phyloP scores from a whole-genome alignment of 2,888 invertebrate genomes.

The Leptura quadrifasciata region DNA sequence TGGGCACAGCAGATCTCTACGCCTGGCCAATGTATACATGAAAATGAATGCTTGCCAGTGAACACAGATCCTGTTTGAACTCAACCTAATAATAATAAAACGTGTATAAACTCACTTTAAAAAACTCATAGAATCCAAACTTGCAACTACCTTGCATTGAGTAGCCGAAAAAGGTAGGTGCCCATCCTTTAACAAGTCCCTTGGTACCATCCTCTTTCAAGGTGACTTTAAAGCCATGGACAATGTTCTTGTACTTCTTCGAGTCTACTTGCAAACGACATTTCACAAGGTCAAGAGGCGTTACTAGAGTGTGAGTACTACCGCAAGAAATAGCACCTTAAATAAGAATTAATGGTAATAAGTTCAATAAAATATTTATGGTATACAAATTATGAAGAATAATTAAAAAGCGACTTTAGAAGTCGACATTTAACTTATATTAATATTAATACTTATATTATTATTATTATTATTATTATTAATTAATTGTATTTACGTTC shows the following conservation, averaged over 20 bases:
- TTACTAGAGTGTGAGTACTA: slow-evolving; percentile 94
- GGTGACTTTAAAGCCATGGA: slow-evolving; percentile 90
- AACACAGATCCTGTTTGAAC: too few relatives aligned
- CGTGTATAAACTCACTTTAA: slow-evolving; percentile 62
- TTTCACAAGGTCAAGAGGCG: slow-evolving; percentile 97
- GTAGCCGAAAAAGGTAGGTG: slow-evolving; percentile 97
- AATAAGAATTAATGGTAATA: slow-evolving; percentile 36
- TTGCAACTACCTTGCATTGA: slow-evolving; percentile 97
- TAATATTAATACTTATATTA: too few relatives aligned
- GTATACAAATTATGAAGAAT: too few relatives aligned
- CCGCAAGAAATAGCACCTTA: slow-evolving; percentile 80
- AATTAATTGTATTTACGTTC: too few relatives aligned
- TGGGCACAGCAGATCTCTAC: too few relatives aligned
- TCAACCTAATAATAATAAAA: neutral
- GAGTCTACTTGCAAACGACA: slow-evolving; percentile 96
- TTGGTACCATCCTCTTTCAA: slow-evolving; percentile 90
- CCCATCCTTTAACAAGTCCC: slow-evolving; percentile 96
- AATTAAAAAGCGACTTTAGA: too few relatives aligned
- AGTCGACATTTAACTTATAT: too few relatives aligned
- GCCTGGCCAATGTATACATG: too few relatives aligned
- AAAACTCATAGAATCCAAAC: slow-evolving; percentile 97
- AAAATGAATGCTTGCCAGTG: too few relatives aligned
- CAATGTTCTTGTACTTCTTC: slow-evolving; percentile 93
- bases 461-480: too few relatives aligned
- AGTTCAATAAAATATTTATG: too few relatives aligned